These are phyloP conservation scores for Calliopum simillimum DNA, from an alignment of 2,888 invertebrate species.

Conservation along the genomic window DNA sequence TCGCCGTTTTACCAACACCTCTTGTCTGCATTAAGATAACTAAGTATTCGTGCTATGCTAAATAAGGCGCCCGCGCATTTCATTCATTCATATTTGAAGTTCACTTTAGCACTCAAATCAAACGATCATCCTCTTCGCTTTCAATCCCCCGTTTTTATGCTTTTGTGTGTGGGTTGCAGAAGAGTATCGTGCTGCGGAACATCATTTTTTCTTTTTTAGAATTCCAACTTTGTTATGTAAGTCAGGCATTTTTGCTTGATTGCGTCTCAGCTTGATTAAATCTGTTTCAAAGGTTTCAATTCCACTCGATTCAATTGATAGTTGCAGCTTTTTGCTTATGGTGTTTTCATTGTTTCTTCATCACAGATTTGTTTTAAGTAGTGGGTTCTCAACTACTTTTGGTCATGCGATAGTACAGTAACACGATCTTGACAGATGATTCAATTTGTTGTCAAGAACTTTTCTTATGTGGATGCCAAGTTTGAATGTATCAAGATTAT, in stretches of 20 bases:
- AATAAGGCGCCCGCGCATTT: slow-evolving; percentile 12
- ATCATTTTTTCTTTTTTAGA: neutral
- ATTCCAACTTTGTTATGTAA: slow-evolving; percentile 8
- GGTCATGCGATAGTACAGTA: too few relatives aligned
- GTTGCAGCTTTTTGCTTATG: too few relatives aligned
- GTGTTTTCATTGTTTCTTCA: too few relatives aligned
- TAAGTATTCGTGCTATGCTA: neutral
- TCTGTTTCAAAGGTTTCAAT: neutral
- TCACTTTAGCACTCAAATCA: neutral
- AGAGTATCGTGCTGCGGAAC: neutral
- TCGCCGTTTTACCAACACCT: too few relatives aligned
- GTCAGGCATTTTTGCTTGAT: neutral
- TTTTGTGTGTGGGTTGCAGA: too few relatives aligned
- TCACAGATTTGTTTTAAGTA: too few relatives aligned
- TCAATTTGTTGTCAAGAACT: too few relatives aligned
- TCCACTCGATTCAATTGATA: neutral
- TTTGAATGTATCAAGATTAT: too few relatives aligned
- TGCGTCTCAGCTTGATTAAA: neutral
- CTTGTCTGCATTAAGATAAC: neutral
- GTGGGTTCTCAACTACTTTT: too few relatives aligned
- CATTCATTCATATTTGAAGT: neutral
- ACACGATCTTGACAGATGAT: too few relatives aligned
- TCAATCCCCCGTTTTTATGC: too few relatives aligned
- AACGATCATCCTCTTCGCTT: neutral
- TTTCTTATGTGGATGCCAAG: too few relatives aligned